Evolutionary conservation across 2,797 vertebrate species (phyloP), one percentile per base, ranked within the genome.

Genomic region (Acridotheres tristis): DNA sequence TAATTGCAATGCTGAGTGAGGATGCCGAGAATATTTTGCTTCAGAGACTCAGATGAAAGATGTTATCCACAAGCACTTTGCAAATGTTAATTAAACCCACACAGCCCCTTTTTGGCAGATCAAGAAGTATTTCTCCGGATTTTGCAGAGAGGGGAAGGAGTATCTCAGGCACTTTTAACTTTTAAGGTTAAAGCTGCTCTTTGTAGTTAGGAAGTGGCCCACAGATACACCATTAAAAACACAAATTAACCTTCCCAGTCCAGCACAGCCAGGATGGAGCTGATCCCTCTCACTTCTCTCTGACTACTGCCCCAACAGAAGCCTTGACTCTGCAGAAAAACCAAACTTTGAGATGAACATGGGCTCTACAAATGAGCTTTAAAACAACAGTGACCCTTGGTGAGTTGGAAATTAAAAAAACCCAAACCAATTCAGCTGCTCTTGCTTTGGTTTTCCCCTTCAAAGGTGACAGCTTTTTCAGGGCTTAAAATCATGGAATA

Each of bases 61-160:
- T 93, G 85, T 72, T 82, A 95, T 89, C 85, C 88, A 95, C 53
- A 45, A 93, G 92, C 83, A 88, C 88, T 95, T 59, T 73, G 77
- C 83, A 73, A 94, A 85, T 23, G 55, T 94, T 96, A 96, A 96
- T 96, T 96, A 96, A 96, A 94, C 68, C 92, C 94, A 90, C 89
- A 79, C 80, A 95, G 88, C 86, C 90, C 86, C 86, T 81, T 91
- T 90, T 67, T 95, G 88, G 93, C 58, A 85, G 89, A 89, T 78
- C 71, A 50, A 93, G 86, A 54, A 84, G 83, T 83, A 88, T 94
- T 91, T 93, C 93, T 74, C 81, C 38, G 3, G 67, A 13, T 74
- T 92, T 93, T 82, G 67, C 67, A 89, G 55, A 55, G 78, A 71
- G 23, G 34, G n/a, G 67, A 75, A 86, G 13, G 21, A 93, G 9